Percentiles rank a stretch among this genome's conserved stretches.
Evolutionary conservation across 2,888 invertebrate species (phyloP).

Genomic region (Tipula confusa): DNA sequence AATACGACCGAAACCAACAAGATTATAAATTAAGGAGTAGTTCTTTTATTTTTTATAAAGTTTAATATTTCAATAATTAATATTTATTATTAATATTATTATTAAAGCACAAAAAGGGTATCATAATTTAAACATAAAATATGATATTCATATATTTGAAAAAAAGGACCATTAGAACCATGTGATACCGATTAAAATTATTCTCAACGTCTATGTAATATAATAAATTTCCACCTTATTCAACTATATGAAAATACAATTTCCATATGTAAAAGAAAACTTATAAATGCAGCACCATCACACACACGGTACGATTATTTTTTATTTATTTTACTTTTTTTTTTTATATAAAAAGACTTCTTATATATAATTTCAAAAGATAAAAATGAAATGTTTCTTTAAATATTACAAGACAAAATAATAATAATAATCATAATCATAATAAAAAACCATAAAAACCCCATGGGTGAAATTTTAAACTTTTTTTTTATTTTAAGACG

Average conservation of each 20-base stretch:
- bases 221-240: neutral
- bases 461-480: constrained; percentile 25
- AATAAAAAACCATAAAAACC: neutral
- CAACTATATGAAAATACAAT: neutral
- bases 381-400: constrained; percentile 9
- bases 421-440: neutral
- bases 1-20: neutral
- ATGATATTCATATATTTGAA: neutral
- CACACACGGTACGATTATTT: neutral
- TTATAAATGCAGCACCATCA: neutral
- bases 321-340: neutral
- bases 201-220: neutral
- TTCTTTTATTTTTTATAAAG: neutral
- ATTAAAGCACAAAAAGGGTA: constrained; percentile 17
- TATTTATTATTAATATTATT: constrained; percentile 25
- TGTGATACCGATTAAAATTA: constrained; percentile 15
- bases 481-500: neutral
- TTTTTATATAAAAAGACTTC: neutral
- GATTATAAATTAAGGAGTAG: neutral
- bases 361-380: neutral
- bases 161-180: constrained; percentile 6
- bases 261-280: neutral
- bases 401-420: constrained; percentile 25
- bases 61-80: constrained; percentile 9
- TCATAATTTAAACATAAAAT: neutral